Evolutionary conservation across 1,140 invertebrate species (phyloP).

Genomic region (Drosophila lini): DNA sequence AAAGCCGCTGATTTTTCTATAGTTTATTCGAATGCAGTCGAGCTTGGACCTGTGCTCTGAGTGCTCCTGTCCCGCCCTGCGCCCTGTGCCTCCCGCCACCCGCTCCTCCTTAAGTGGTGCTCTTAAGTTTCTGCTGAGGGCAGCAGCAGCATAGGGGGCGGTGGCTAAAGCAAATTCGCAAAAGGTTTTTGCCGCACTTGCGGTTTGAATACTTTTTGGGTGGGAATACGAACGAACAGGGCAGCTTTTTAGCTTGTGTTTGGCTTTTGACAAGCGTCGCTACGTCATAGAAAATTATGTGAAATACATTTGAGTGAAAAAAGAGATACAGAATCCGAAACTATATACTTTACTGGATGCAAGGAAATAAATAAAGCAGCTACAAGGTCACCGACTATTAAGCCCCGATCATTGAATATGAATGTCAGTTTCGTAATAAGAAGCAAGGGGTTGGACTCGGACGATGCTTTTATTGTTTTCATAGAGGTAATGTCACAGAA

Average conservation of each 20-base stretch:
- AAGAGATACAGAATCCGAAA: slow-evolving; percentile 11
- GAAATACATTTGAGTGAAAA: slow-evolving; percentile 40
- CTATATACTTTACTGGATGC: neutral
- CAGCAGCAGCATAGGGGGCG: slow-evolving; percentile 39
- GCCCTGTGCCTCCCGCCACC: neutral
- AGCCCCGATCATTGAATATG: slow-evolving; percentile 7
- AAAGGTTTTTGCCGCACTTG: slow-evolving; percentile 68
- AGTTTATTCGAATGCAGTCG: slow-evolving; percentile 80
- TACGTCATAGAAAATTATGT: slow-evolving; percentile 66
- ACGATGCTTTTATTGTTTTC: slow-evolving; percentile 1
- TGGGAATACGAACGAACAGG: neutral
- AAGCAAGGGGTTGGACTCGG: neutral
- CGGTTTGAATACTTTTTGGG: slow-evolving; percentile 58
- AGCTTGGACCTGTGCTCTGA: slow-evolving; percentile 68
- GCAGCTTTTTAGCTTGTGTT: slow-evolving; percentile 41
- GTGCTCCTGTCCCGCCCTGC: slow-evolving; percentile 54
- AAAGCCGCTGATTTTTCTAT: slow-evolving; percentile 80
- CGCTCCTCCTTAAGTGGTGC: slow-evolving; percentile 61
- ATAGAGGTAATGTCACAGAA: slow-evolving; percentile 12
- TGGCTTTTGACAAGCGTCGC: slow-evolving; percentile 62
- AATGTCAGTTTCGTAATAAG: slow-evolving; percentile 1
- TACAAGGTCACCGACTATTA: slow-evolving; percentile 7
- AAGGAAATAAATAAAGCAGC: slow-evolving; percentile 7
- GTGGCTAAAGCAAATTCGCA: slow-evolving; percentile 37
- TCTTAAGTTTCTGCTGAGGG: slow-evolving; percentile 79